These are phyloP conservation scores for Protaetia brevitarsis DNA, from an alignment of 1,140 invertebrate genomes.

Conservation along the genomic window DNA sequence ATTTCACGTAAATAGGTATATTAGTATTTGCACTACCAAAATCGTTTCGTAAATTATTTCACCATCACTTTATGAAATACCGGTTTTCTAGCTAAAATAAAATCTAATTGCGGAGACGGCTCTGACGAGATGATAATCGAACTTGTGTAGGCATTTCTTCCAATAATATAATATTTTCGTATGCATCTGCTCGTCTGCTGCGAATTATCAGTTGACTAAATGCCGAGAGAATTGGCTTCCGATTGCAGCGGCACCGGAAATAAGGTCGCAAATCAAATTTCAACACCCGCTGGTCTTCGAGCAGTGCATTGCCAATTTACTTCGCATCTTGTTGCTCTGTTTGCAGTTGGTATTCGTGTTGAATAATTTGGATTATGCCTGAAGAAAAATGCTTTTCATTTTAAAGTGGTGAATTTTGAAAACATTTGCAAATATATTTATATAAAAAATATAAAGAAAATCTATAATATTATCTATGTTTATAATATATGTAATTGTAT, in stretches of 20 bases:
- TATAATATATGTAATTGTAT: no score
- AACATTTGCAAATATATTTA: no score
- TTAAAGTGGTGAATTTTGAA: no score
- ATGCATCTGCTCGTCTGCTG: neutral
- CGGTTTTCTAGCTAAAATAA: neutral
- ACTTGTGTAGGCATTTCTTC: neutral
- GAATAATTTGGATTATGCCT: no score
- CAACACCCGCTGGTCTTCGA: neutral
- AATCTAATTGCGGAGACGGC: neutral
- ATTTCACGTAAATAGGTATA: no score
- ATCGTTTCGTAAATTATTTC: no score
- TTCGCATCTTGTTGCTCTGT: neutral
- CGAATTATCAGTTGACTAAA: constrained; percentile 16
- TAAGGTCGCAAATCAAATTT: constrained; percentile 16
- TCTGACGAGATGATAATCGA: neutral
- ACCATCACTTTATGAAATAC: no score
- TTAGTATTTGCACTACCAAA: no score
- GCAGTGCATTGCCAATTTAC: neutral
- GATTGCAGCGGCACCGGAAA: constrained; percentile 3
- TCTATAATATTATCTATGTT: no score
- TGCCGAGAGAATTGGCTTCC: constrained; percentile 10
- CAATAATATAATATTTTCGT: constrained; percentile 13
- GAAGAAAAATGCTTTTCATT: no score
- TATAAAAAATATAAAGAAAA: no score
- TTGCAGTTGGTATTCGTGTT: no score